Percentiles rank a stretch among this genome's conserved stretches.
These are phyloP conservation scores for Sakesphorus luctuosus DNA, from an alignment of 2,113 vertebrate species.

Conservation along the genomic window DNA sequence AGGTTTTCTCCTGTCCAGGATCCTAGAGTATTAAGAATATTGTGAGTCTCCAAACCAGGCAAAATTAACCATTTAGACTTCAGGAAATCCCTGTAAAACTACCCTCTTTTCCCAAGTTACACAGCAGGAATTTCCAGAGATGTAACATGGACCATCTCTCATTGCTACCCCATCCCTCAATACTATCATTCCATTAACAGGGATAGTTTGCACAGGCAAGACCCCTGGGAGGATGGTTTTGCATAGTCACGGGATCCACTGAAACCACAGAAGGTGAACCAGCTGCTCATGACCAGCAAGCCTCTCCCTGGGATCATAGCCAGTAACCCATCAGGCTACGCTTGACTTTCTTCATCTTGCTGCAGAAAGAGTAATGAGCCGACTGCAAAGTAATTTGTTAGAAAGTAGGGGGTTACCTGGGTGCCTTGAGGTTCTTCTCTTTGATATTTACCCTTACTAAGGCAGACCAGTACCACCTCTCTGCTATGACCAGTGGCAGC, in stretches of 20 bases:
- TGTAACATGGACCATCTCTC: background rate
- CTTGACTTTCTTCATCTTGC: background rate
- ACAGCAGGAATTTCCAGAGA: background rate
- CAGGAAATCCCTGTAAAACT: background rate
- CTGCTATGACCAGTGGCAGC: background rate
- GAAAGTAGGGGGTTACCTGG: background rate
- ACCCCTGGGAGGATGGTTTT: background rate
- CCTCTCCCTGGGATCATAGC: rapidly evolving
- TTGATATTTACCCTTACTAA: background rate
- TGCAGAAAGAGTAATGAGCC: background rate
- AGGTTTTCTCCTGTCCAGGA: background rate
- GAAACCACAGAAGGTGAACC: background rate
- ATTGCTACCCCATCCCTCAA: background rate
- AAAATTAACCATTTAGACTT: background rate
- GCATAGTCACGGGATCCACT: background rate
- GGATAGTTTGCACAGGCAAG: background rate
- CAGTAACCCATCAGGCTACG: rapidly evolving
- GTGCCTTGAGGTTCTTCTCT: background rate
- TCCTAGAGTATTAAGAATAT: background rate
- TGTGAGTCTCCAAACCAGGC: background rate
- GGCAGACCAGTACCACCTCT: background rate
- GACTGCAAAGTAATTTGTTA: background rate
- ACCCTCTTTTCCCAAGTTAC: background rate
- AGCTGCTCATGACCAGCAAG: background rate
- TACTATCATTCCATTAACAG: rapidly evolving